Evolutionary conservation across 2,113 vertebrate genomes (phyloP), one percentile per base, ranked within the genome.

Genomic region (Lycaon pictus): DNA sequence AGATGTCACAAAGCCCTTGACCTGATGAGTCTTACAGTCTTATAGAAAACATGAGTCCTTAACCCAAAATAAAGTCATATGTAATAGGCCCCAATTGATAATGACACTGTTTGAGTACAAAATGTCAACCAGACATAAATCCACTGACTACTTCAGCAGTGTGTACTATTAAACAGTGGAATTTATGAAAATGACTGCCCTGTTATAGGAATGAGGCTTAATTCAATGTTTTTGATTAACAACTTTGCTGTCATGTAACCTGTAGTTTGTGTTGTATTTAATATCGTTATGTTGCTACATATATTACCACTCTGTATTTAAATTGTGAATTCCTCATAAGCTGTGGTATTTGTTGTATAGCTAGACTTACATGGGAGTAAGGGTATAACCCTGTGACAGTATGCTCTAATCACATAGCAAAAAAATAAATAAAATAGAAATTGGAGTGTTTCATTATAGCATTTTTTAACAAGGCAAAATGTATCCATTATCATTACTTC

Each of bases 171-270:
- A 97, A 63, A 43, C 2, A 48, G 13, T 62, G 96, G 48, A 56
- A 93, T 77, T 90, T 95, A 85, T 90, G 69, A 60, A 84, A 92
- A 95, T 76, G 62, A 79, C 22, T 72, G 60, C n/a, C 19, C 8
- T 67, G 6, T 88, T 63, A 67, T 0, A 92, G 16, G 58, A 84
- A 88, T 51, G 35, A 90, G n/a, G 62, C 17, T 92, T 96, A 80
- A 96, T 88, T 96, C 74, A 87, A 96, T 85, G 63, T 87, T 93
- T 93, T 87, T 93, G 83, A 93, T 96, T 83, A 96, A 96, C 84
- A 88, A 88, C 29, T 62, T 60, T 60, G 62, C n/a, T 91, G 88
- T 95, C 55, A 48, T 60, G 27, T 82, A 96, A 79, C 51, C 89
- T 48, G 37, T 76, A 84, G 71, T 90, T 71, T 92, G 56, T 85